Evolutionary conservation across 2,888 invertebrate species (phyloP).

Genomic region (Diadromus collaris): DNA sequence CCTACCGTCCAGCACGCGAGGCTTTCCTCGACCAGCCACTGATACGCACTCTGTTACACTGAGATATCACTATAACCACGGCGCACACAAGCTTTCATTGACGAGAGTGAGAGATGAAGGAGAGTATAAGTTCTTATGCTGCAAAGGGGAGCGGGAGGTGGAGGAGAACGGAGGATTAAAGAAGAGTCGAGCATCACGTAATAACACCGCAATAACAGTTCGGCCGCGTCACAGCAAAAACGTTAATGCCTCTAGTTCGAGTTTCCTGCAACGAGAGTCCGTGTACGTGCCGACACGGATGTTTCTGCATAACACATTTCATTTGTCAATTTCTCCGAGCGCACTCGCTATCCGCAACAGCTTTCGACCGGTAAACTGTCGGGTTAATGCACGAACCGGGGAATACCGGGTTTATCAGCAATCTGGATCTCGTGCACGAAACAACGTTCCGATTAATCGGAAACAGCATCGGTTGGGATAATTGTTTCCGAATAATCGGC

Average conservation of each 20-base stretch:
- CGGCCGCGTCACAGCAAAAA: slow-evolving; percentile 22
- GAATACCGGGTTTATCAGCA: neutral
- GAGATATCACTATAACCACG: slow-evolving; percentile 4
- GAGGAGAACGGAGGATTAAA: neutral
- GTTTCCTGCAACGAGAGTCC: neutral
- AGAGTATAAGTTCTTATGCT: neutral
- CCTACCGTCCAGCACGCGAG: slow-evolving; percentile 14
- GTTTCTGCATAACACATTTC: slow-evolving; percentile 1
- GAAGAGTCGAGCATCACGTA: slow-evolving; percentile 1
- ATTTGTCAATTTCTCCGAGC: neutral
- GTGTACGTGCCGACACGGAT: neutral
- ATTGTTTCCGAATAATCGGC: neutral
- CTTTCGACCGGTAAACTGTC: neutral
- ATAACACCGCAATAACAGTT: slow-evolving; percentile 27
- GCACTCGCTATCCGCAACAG: neutral
- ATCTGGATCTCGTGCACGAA: neutral
- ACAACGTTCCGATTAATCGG: neutral
- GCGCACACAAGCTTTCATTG: slow-evolving; percentile 51
- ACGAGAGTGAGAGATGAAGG: slow-evolving; percentile 26
- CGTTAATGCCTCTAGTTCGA: slow-evolving; percentile 17
- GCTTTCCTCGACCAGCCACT: slow-evolving; percentile 9
- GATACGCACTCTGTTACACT: slow-evolving; percentile 7
- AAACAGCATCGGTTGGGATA: neutral
- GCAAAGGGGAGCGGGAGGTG: neutral
- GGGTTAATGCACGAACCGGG: neutral